Conservation (phyloP, 2,797 vertebrate genomes). For the Hemitrygon akajei region DNA sequence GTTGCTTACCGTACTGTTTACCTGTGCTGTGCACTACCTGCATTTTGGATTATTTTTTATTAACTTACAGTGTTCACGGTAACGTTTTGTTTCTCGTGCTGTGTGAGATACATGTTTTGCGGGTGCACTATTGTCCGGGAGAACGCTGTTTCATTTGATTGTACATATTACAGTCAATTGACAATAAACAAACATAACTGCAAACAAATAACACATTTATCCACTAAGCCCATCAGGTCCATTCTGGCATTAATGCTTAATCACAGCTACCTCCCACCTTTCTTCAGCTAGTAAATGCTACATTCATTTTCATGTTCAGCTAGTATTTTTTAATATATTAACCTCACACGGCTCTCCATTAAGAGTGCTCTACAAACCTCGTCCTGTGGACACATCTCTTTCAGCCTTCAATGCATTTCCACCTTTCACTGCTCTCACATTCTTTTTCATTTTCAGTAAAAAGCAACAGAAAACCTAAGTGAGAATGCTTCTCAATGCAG, state of each 20-base stretch:
- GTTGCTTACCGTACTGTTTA: too few relatives aligned
- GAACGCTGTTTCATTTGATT: too few relatives aligned
- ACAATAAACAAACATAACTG: background rate
- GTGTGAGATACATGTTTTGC: too few relatives aligned
- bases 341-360: background rate
- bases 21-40: too few relatives aligned
- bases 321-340: background rate
- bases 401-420: background rate
- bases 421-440: background rate
- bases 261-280: background rate
- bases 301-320: too few relatives aligned
- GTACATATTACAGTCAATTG: too few relatives aligned
- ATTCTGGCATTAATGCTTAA: background rate
- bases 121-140: too few relatives aligned
- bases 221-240: background rate
- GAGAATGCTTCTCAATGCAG: background rate
- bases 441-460: background rate
- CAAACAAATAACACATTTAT: background rate
- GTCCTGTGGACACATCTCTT: background rate
- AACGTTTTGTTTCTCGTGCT: too few relatives aligned
- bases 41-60: too few relatives aligned
- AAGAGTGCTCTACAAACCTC: background rate
- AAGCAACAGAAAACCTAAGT: background rate
- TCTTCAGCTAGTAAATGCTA: background rate
- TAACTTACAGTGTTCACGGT: too few relatives aligned